phyloP scores from a whole-genome alignment of 64 coral and sea anemone species.

The Pocillopora verrucosa region DNA sequence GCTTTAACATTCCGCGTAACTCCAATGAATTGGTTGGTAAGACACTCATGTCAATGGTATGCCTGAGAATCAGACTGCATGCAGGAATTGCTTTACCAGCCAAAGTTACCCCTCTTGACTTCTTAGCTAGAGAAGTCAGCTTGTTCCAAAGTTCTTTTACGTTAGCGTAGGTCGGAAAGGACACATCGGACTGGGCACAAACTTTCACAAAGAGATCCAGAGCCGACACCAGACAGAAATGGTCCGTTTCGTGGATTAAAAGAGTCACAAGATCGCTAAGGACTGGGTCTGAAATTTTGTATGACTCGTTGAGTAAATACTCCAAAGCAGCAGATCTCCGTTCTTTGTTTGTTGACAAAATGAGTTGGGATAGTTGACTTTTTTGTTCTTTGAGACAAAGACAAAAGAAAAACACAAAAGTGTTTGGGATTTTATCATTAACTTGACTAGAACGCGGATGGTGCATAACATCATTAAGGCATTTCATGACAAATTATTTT shows the following conservation, averaged over 20 bases:
- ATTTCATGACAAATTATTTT: too few relatives aligned
- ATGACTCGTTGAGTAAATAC: constrained; percentile 2
- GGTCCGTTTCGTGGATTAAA: constrained; percentile 46
- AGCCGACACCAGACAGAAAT: constrained; percentile 48
- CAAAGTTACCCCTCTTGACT: constrained; percentile 38
- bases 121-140: constrained; percentile 13
- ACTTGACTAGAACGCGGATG: too few relatives aligned
- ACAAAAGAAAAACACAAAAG: not conserved
- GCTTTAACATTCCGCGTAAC: not conserved
- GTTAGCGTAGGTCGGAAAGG: not conserved
- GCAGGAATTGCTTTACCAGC: constrained; percentile 29
- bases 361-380: not conserved
- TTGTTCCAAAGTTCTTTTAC: constrained; percentile 31
- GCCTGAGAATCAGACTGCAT: constrained; percentile 28
- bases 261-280: constrained; percentile 21
- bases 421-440: not conserved
- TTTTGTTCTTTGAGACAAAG: not conserved
- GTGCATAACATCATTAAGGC: too few relatives aligned
- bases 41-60: constrained; percentile 16
- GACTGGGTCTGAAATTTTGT: not conserved
- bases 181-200: not conserved
- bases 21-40: not conserved
- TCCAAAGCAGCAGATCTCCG: constrained; percentile 40
- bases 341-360: constrained; percentile 45
- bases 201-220: constrained; percentile 45